Evolutionary conservation across 2,888 invertebrate genomes (phyloP).

Genomic region (Campaea margaritaria): DNA sequence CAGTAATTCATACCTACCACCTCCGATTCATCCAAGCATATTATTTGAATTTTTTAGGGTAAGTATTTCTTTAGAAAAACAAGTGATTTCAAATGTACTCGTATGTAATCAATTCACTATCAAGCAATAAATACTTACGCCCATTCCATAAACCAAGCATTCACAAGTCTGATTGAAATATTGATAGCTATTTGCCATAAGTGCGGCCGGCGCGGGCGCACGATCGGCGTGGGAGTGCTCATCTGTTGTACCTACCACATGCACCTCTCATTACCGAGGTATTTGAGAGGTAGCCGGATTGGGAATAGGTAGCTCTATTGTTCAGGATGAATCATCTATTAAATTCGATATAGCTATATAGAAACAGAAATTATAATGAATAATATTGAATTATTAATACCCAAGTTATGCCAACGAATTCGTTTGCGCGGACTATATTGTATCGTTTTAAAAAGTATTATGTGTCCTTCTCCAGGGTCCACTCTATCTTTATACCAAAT

Average conservation of each 20-base stretch:
- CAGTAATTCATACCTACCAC: too few species aligned
- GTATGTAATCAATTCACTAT: neutral
- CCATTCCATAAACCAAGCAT: constrained; percentile 7
- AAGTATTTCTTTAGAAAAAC: too few species aligned
- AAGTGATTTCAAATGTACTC: too few species aligned
- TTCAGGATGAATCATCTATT: constrained; percentile 33
- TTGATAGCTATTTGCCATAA: constrained; percentile 32
- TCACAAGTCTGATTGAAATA: constrained; percentile 31
- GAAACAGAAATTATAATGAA: neutral
- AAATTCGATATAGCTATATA: neutral
- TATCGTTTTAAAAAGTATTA: too few species aligned
- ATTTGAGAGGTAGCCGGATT: constrained; percentile 41
- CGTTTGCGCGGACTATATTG: too few species aligned
- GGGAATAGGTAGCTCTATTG: constrained; percentile 33
- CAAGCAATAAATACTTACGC: constrained; percentile 6
- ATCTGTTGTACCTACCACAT: constrained; percentile 34
- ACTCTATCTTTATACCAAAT: too few species aligned
- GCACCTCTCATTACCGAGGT: constrained; percentile 32
- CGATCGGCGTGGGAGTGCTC: constrained; percentile 39
- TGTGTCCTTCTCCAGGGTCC: too few species aligned
- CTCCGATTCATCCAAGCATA: too few species aligned
- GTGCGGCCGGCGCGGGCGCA: constrained; percentile 25
- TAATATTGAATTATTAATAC: neutral
- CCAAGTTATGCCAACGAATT: too few species aligned
- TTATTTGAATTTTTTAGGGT: too few species aligned